Percentiles rank a stretch among this genome's conserved stretches.
Conservation (phyloP, 2,113 vertebrate species). For the Cygnus atratus region DNA sequence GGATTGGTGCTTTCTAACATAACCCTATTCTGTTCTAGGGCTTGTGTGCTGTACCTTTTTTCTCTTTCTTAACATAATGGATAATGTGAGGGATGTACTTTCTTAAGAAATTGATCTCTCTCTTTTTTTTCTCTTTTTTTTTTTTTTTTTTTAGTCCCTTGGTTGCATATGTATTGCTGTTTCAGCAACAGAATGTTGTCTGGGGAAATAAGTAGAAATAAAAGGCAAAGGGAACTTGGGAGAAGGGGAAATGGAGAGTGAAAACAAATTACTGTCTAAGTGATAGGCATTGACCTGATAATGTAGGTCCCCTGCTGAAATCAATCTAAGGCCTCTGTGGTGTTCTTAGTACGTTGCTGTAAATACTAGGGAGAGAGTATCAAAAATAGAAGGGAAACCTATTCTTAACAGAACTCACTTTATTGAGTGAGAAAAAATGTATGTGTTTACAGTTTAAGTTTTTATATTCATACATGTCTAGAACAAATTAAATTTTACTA, state of each 20-base stretch:
- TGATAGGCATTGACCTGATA: constrained; percentile 10
- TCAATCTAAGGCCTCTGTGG: neutral
- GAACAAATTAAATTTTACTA: neutral
- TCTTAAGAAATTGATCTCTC: neutral
- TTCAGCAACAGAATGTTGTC: neutral
- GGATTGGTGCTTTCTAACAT: neutral
- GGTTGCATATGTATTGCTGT: neutral
- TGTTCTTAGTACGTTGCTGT: neutral
- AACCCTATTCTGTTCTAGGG: neutral
- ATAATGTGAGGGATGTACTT: neutral
- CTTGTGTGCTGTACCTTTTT: neutral
- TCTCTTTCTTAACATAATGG: neutral
- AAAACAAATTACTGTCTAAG: constrained; percentile 14
- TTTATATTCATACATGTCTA: neutral
- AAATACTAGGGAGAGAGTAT: neutral
- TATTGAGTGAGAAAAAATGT: neutral
- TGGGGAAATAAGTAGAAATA: constrained; percentile 1
- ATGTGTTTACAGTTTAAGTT: neutral
- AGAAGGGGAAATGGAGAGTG: neutral
- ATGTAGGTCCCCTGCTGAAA: neutral
- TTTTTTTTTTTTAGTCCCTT: neutral
- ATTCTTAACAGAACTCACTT: neutral
- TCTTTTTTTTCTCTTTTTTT: too few species aligned
- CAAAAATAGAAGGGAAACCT: neutral
- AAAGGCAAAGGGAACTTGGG: neutral